Evolutionary conservation across 2,888 invertebrate genomes (phyloP), one percentile per base, ranked within the genome.

Genomic region (Lasioglossum oenotherae): DNA sequence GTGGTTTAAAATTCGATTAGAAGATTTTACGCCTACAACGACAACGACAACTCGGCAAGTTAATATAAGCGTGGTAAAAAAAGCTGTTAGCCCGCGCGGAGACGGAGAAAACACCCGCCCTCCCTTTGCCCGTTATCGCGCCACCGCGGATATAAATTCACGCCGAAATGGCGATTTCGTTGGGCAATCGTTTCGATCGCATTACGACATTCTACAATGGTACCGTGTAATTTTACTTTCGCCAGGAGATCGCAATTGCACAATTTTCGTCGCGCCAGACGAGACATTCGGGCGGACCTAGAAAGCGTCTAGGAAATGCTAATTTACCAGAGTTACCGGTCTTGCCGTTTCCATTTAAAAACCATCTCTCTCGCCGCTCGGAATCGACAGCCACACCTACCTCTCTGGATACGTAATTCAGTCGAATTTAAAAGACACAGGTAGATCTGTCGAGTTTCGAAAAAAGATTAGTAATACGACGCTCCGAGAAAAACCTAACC

Each of bases 251-350:
- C 90, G 82, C 80, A 85, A 82, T 90, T 90, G 89, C 85, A 85
- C 88, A 91, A 90, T 91, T 90, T 86, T 89, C 91, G 88, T 89
- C 89, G 89, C 86, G 89, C 90, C 91, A 88, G 89, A 83, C 89
- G 89, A 91, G 89, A 90, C 87, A 90, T 90, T 90, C 86, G 91
- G 87, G 80, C 85, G 85, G 89, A 85, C 84, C 87, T 87, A 90
- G 90, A 90, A 90, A 91, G 89, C 90, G 90, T 88, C 89, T 86
- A 89, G 80, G 84, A 89, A 91, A 90, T 89, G 88, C 81, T 91
- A 89, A 90, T 91, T 80, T 57, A 27, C 67, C 27, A n/a, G 82
- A 76, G 73, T 80, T 84, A 74, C 81, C 67, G 71, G 74, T 64
- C 31, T 76, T 69, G 38, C 60, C 49, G 75, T 85, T 81, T 19